These are phyloP conservation scores for Halichoerus grypus DNA, from an alignment of 2,113 vertebrate genomes.

Conservation along the genomic window DNA sequence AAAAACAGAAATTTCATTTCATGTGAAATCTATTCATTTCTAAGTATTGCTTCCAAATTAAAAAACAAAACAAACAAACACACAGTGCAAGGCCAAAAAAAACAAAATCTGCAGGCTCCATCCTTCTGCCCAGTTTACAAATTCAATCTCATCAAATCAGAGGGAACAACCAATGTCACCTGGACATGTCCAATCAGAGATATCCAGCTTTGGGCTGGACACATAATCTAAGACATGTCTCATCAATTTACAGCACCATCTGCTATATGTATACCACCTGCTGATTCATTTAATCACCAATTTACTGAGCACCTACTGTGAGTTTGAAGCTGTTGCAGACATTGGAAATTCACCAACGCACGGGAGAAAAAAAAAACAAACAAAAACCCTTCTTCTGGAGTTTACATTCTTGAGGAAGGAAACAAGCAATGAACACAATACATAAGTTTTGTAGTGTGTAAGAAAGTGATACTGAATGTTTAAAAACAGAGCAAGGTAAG, in stretches of 20 bases:
- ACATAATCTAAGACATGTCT: background rate
- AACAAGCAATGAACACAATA: background rate
- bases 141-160: background rate
- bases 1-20: background rate
- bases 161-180: background rate
- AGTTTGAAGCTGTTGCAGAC: background rate
- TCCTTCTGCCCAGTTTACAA: background rate
- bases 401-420: background rate
- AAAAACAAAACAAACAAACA: background rate
- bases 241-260: background rate
- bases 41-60: conserved; percentile 37
- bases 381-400: background rate
- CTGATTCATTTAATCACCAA: background rate
- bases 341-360: background rate
- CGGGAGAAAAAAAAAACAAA: background rate
- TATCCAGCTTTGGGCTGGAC: background rate
- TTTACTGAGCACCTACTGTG: background rate
- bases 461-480: background rate
- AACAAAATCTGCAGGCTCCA: background rate
- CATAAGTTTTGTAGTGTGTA: background rate
- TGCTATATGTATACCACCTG: background rate
- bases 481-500: background rate
- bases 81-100: background rate
- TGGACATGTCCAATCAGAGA: background rate
- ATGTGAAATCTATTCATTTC: conserved; percentile 15